A percentile compares a stretch with the other conserved stretches of the same genome.
Evolutionary conservation across 2,797 vertebrate genomes (phyloP).

Genomic region (Huso huso): DNA sequence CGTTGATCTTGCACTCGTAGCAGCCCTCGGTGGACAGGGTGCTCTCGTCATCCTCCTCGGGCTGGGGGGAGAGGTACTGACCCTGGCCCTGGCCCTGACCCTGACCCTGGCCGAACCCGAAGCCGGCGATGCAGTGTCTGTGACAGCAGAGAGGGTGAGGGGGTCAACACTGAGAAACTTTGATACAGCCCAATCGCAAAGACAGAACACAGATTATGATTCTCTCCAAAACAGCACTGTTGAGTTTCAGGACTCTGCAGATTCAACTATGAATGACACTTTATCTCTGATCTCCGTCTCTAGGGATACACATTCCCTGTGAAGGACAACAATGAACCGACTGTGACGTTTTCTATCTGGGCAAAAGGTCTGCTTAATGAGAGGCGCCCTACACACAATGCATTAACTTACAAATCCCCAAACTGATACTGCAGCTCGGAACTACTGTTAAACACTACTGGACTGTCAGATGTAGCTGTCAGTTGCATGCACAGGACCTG

Average conservation of each 20-base stretch:
- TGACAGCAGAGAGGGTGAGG: constrained; percentile 36
- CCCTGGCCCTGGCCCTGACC: constrained; percentile 43
- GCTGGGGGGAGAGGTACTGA: constrained; percentile 27
- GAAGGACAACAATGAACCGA: no score
- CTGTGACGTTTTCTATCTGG: no score
- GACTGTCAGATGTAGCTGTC: no score
- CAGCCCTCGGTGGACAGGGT: constrained; percentile 76
- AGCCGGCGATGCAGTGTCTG: constrained; percentile 82
- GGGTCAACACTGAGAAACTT: not conserved
- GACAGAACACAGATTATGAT: not conserved
- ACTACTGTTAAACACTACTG: no score
- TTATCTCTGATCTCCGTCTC: no score
- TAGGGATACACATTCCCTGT: no score
- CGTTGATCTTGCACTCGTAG: constrained; percentile 90
- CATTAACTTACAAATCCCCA: no score
- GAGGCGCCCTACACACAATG: no score
- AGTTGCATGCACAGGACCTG: not conserved
- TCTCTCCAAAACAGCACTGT: not conserved
- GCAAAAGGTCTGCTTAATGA: no score
- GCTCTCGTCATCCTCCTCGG: constrained; percentile 65
- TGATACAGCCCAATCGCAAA: not conserved
- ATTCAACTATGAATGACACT: no score
- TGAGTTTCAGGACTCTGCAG: no score
- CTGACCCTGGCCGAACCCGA: constrained; percentile 59
- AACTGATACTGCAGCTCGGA: no score